Percentiles rank a stretch among this genome's conserved stretches.
phyloP scores from a whole-genome alignment of 1,140 invertebrate species.

The Laodelphax striatellus region DNA sequence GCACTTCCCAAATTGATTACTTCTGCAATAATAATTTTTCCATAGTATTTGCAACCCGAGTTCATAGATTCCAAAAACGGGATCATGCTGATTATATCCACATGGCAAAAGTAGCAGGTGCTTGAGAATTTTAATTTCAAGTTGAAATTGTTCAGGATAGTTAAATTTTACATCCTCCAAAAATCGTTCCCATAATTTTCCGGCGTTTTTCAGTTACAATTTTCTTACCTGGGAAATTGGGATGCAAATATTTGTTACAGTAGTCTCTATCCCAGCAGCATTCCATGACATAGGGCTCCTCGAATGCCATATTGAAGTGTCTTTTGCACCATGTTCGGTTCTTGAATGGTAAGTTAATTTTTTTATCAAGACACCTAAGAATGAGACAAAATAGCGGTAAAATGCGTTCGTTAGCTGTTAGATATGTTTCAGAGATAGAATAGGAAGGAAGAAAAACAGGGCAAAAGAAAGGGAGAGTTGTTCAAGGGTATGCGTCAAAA shows the following conservation, averaged over 20 bases:
- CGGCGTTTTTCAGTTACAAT: neutral
- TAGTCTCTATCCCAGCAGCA: constrained; percentile 51
- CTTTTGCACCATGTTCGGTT: constrained; percentile 45
- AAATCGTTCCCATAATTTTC: neutral
- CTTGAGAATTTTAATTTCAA: neutral
- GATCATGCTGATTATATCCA: too few species aligned
- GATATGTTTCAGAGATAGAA: constrained; percentile 12
- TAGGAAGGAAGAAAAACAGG: constrained; percentile 15
- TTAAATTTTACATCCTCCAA: neutral
- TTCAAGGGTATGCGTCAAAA: too few species aligned
- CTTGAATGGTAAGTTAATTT: constrained; percentile 57
- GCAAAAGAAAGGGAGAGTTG: constrained; percentile 14
- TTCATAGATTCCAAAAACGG: too few species aligned
- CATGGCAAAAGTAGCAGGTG: too few species aligned
- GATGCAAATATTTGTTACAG: constrained; percentile 44
- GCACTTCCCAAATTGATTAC: too few species aligned
- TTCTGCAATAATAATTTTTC: too few species aligned
- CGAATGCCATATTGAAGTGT: constrained; percentile 22
- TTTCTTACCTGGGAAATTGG: constrained; percentile 16
- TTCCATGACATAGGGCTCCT: constrained; percentile 34
- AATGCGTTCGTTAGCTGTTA: constrained; percentile 2
- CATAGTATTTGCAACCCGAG: too few species aligned
- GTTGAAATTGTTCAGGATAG: constrained; percentile 1
- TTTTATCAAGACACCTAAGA: constrained; percentile 51
- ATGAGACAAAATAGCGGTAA: neutral